Evolutionary conservation across 2,888 invertebrate species (phyloP).

Genomic region (Mallateleia sp.): DNA sequence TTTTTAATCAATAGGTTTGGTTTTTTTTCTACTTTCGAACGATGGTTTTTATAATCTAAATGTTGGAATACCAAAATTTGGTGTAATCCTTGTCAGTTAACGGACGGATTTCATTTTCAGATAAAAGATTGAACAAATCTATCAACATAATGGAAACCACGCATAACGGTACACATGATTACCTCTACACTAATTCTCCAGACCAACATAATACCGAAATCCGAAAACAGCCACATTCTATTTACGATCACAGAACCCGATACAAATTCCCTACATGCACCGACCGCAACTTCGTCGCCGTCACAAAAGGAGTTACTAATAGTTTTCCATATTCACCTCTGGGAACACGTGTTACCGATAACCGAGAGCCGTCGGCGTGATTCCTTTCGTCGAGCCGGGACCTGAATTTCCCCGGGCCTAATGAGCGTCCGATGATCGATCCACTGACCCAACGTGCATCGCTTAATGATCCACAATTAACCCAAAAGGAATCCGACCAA

Average conservation of each 20-base stretch:
- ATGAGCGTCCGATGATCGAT: conserved; percentile 59
- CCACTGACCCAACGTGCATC: conserved; percentile 48
- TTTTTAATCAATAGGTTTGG: too few relatives aligned
- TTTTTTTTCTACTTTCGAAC: too few relatives aligned
- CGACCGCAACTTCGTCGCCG: not conserved
- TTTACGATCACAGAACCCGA: not conserved
- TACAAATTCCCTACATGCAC: conserved; percentile 22
- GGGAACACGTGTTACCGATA: conserved; percentile 59
- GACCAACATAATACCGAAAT: too few relatives aligned
- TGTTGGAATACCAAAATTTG: too few relatives aligned
- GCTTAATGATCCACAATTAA: conserved; percentile 62
- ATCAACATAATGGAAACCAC: too few relatives aligned
- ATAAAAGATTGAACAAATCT: too few relatives aligned
- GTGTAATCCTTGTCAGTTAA: too few relatives aligned
- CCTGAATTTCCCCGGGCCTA: conserved; percentile 36
- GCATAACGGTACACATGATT: too few relatives aligned
- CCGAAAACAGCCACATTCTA: too few relatives aligned
- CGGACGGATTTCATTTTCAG: too few relatives aligned
- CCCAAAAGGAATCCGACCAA: conserved; percentile 31
- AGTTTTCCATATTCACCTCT: conserved; percentile 40
- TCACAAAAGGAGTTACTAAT: conserved; percentile 30
- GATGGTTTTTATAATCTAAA: too few relatives aligned
- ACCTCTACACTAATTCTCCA: too few relatives aligned
- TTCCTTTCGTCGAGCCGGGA: conserved; percentile 20
- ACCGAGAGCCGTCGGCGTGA: not conserved